Base-by-base conservation (phyloP, 2,113 vertebrate species). In the Anoura caudifer region DNA sequence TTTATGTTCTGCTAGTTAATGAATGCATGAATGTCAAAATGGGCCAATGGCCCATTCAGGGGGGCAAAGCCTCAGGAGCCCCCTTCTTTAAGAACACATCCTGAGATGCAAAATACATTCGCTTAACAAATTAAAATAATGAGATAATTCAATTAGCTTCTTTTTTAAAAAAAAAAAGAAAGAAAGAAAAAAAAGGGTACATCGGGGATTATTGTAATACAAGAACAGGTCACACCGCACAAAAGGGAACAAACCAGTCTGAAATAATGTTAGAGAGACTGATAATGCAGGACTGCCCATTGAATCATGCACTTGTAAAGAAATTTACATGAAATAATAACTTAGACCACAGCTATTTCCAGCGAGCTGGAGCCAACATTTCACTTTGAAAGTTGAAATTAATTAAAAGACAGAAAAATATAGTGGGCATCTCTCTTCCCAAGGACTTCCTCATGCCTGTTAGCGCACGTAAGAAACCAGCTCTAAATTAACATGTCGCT, bases 101-200 rank as follows among this genome's bases (percentile, higher is more conserved):
- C 99, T 99, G 99, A 99, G 99, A 99, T 98, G 98, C 99, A 99
- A 99, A 99, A 99, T 99, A 99, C 99, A 99, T 99, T 99, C 99
- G 99, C 99, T 99, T 99, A 99, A 99, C 99, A 99, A 99, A 99
- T 99, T 99, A 99, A 99, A 99, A 99, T 99, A 99, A 99, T 99
- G 99, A 99, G 99, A 99, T 99, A 99, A 99, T 99, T 99, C 99
- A 99, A 99, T 99, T 99, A 99, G 99, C 98, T 99, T 99, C 98
- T 99, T 98, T 81, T 97, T 98, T 91, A 96, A 97, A 98, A 76
- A 47, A 98, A 47, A 98, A 99, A 98, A 99, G 98, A 98, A 97
- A 97, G 97, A 98, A 97, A 98, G 98, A 99, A 99, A 98, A 97
- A 98, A 98, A 99, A 99, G 99, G 98, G 99, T 99, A 99, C 99